Evolutionary conservation across 1,140 invertebrate species (phyloP), one percentile per base, ranked within the genome.

Genomic region (Rhopalosiphum maidis): DNA sequence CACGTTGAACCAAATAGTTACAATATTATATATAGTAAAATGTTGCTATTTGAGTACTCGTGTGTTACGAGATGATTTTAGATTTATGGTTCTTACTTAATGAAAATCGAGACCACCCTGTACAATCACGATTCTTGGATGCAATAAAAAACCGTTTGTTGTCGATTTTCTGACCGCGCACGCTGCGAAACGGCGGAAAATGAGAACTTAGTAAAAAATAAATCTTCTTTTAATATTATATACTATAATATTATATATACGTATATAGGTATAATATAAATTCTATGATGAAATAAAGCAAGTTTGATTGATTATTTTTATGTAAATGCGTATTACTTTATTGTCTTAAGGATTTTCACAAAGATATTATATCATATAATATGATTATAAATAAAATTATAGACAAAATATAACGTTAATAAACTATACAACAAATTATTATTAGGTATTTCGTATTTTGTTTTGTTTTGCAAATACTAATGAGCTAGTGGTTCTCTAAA

Each of bases 41-140:
- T n/a, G n/a, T 35, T 35, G 15, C 30, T 77, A 77, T n/a, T 77
- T 77, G 15, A 77, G 15, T 77, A 77, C 55, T 60, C 30, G 18
- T 15, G 15, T 77, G 15, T 77, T 77, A 77, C 9, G 41, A 86
- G 37, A 60, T 60, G 55, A 9, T 41, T 46, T 46, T 41, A 41
- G 41, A 91, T 60, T 91, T 91, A 91, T 91, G 90, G 35, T 25
- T 21, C 25, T 7, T 91, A 43, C 18, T 11, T 9, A 68, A 91
- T 68, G n/a, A 87, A 91, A 41, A 91, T 30, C 55, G 41, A 91
- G 90, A 91, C 90, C 90, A 91, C 90, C 55, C 90, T 91, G 90
- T 46, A 68, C 54, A 77, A 90, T 68, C 90, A 91, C 90, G 55
- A 91, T 91, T 90, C 25, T 37, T 2, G 90, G 25, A 43, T n/a